Conservation (phyloP, 2,113 vertebrate species). For the Elanus axillaris region DNA sequence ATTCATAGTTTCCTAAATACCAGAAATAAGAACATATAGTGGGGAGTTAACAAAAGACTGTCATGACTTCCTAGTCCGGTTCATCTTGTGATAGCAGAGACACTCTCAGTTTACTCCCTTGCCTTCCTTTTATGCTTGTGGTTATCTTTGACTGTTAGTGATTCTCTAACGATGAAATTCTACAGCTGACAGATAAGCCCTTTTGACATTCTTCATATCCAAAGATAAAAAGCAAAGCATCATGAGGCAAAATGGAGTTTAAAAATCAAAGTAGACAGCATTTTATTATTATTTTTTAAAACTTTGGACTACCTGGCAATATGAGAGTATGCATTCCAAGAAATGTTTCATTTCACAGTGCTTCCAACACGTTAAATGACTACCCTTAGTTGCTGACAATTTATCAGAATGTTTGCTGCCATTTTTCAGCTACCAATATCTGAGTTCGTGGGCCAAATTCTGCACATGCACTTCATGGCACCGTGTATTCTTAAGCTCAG, state of each 20-base stretch:
- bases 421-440: background rate
- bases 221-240: background rate
- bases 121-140: background rate
- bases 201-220: background rate
- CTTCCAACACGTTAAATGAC: background rate
- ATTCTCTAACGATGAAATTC: background rate
- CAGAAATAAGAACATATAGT: background rate
- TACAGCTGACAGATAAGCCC: background rate
- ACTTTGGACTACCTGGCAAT: background rate
- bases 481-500: background rate
- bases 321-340: background rate
- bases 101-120: background rate
- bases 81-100: background rate
- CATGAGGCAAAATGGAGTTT: background rate
- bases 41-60: background rate
- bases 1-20: background rate
- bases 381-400: background rate
- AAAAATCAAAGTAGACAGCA: background rate
- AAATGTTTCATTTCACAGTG: background rate
- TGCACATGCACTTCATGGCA: background rate
- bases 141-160: background rate
- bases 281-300: background rate
- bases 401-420: background rate
- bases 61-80: background rate
- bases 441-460: background rate